Conservation (phyloP, 1,140 invertebrate species). For the Zaprionus capensis region DNA sequence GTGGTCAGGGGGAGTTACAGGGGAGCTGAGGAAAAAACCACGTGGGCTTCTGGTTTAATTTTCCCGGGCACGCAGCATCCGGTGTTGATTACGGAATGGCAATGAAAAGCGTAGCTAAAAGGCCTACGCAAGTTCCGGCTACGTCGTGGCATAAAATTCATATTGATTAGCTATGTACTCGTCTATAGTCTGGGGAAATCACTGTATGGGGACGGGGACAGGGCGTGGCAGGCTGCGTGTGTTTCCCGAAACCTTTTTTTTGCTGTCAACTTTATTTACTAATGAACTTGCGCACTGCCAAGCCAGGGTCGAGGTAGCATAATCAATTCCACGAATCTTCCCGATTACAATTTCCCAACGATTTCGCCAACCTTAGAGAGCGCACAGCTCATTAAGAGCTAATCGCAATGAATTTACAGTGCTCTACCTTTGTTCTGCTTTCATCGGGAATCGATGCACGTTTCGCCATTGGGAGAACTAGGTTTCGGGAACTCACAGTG, state of each 20-base stretch:
- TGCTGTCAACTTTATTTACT: constrained; percentile 80
- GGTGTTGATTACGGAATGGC: constrained; percentile 66
- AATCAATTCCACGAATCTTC: constrained; percentile 28
- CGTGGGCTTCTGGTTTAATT: constrained; percentile 63
- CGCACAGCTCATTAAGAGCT: constrained; percentile 10
- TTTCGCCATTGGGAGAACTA: neutral
- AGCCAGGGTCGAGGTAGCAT: constrained; percentile 24
- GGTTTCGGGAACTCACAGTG: constrained; percentile 30
- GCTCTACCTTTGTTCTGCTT: neutral
- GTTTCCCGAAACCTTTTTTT: constrained; percentile 48
- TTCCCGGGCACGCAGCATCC: constrained; percentile 74
- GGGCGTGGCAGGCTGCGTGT: constrained; percentile 39
- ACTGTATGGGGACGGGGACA: constrained; percentile 39
- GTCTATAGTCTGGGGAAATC: constrained; percentile 63
- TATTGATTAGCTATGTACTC: constrained; percentile 69
- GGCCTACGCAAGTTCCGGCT: constrained; percentile 18
- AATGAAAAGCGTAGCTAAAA: constrained; percentile 30
- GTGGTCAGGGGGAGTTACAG: neutral
- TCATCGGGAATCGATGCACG: constrained; percentile 17
- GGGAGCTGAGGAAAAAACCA: constrained; percentile 40
- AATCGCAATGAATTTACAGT: constrained; percentile 17
- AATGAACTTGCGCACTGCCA: constrained; percentile 66
- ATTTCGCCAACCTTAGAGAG: constrained; percentile 27
- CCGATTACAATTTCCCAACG: constrained; percentile 16
- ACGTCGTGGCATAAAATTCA: constrained; percentile 57